These are phyloP conservation scores for Tauraco erythrolophus DNA, from an alignment of 2,113 vertebrate species.

Conservation along the genomic window DNA sequence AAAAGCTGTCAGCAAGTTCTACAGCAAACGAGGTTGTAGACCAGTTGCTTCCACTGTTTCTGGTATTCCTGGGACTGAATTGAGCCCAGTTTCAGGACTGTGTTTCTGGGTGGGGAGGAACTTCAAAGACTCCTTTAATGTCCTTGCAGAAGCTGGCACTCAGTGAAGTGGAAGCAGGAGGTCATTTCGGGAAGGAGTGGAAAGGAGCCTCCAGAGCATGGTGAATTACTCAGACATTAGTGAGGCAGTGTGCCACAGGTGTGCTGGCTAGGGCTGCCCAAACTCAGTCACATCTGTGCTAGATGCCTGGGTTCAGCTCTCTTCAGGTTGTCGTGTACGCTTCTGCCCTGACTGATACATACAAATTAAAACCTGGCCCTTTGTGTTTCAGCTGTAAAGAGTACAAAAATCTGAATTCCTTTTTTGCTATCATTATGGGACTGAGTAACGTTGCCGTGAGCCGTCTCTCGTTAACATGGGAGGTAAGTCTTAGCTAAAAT, in stretches of 20 bases:
- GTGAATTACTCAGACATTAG: background rate
- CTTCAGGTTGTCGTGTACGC: background rate
- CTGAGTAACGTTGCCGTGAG: constrained; percentile 97
- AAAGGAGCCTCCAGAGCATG: background rate
- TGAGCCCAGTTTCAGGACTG: background rate
- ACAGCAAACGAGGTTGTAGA: background rate
- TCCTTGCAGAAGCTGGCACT: background rate
- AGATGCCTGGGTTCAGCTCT: background rate
- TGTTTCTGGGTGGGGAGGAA: background rate
- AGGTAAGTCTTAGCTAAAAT: constrained; percentile 83
- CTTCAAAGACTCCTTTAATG: background rate
- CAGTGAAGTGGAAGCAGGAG: background rate
- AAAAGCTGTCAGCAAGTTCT: constrained; percentile 15
- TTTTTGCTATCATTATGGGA: constrained; percentile 96
- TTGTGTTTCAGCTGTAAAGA: constrained; percentile 94
- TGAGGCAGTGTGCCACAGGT: background rate
- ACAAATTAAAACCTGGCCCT: constrained; percentile 4
- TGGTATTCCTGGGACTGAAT: background rate
- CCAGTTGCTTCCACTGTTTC: background rate
- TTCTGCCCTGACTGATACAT: background rate
- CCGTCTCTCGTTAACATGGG: constrained; percentile 93
- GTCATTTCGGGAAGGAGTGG: background rate
- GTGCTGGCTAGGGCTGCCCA: background rate
- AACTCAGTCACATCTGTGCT: background rate
- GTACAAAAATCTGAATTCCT: constrained; percentile 95